Conservation (phyloP, 2,797 vertebrate species). For the Pogonophryne albipinna region DNA sequence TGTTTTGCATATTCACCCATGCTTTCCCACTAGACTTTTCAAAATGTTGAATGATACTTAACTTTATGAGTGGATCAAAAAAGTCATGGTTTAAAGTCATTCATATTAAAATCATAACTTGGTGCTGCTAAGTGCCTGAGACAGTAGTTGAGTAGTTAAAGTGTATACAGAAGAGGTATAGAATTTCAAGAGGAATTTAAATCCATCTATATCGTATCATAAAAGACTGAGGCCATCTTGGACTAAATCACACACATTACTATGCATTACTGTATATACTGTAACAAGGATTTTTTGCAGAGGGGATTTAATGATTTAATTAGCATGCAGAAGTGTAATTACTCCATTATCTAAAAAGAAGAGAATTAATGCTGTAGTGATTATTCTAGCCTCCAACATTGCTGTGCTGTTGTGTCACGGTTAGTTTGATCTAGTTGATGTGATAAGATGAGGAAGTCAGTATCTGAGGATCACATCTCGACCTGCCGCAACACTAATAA, state of each 20-base stretch:
- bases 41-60: too few relatives aligned
- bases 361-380: conserved; percentile 10
- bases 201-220: not conserved
- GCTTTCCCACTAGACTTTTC: too few relatives aligned
- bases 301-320: not conserved
- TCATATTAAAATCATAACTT: too few relatives aligned
- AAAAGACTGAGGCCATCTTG: not conserved
- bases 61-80: too few relatives aligned
- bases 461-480: not conserved
- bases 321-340: conserved; percentile 6
- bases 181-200: conserved; percentile 5
- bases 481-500: conserved; percentile 29
- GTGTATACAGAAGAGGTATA: not conserved
- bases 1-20: too few relatives aligned
- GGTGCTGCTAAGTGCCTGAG: too few relatives aligned
- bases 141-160: not conserved
- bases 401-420: not conserved
- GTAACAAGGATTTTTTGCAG: not conserved
- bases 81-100: too few relatives aligned
- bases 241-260: not conserved
- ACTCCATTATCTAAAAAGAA: not conserved
- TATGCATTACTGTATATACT: too few relatives aligned
- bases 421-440: conserved; percentile 1
- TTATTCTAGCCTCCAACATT: not conserved
- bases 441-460: conserved; percentile 2